Base-by-base conservation (phyloP, 2,888 invertebrate genomes). In the Brachylomia viminalis region DNA sequence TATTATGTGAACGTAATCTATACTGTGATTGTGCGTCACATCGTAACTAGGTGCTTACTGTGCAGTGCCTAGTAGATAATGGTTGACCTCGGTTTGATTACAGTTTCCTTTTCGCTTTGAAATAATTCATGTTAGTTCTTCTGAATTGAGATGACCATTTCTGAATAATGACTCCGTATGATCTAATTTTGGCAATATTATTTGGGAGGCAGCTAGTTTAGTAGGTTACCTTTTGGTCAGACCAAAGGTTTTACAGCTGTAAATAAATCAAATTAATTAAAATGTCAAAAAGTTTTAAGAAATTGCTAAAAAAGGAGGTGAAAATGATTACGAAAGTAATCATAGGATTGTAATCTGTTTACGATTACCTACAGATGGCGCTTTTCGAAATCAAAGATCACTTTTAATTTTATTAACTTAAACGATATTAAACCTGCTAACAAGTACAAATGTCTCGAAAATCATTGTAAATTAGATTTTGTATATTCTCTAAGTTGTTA, bases 21-120 rank as follows among this genome's bases (percentile, higher is more conserved):
- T 11, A 5, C n/a, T 33, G 64, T 64, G n/a, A 67, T 67, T 52
- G 23, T 23, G 6, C 27, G 49, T 27, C 38, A 33, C 45, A n/a
- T 45, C n/a, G 13, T 70, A 47, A n/a, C 5, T 65, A 47, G 2
- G 23, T 67, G 27, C 15, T 15, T 49, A 71, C 38, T 49, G 38
- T 52, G 27, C 6, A 52, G 7, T 52, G 17, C 20, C 4, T 67
- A 33, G n/a, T 23, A 27, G 38, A 42, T 68, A 72, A 38, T 52
- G 17, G 23, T 11, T 11, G 71, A 17, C 68, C 72, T 68, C 27
- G 52, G 23, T 42, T 72, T 68, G 38, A 72, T 52, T 42, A 47
- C 38, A 68, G 23, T 68, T 72, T 72, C 68, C 52, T 42, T 52
- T 72, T 52, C 7, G 27, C 52, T 42, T 11, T 42, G 42, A 42